Evolutionary conservation across 2,888 invertebrate species (phyloP).

Genomic region (Cantharis flavilabris): DNA sequence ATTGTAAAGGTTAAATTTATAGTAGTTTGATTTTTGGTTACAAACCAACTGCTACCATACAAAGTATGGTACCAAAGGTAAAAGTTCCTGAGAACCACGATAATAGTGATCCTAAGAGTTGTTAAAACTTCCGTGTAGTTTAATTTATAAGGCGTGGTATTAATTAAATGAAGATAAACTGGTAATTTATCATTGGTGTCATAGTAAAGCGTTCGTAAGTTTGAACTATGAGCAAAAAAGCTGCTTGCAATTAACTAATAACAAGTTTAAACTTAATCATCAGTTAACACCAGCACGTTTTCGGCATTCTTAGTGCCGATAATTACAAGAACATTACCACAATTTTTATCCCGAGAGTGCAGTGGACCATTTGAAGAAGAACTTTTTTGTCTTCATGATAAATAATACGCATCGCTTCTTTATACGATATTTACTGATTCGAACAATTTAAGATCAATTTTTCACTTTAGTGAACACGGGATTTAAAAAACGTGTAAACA

Average conservation of each 20-base stretch:
- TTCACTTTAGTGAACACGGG: background rate
- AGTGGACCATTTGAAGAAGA: constrained; percentile 4
- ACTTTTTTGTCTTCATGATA: background rate
- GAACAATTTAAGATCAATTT: background rate
- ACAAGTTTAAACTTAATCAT: background rate
- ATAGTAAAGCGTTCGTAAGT: background rate
- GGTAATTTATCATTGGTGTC: background rate
- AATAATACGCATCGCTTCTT: background rate
- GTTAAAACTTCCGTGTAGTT: background rate
- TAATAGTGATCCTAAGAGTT: background rate
- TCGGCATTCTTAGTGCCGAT: background rate
- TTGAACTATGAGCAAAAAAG: background rate
- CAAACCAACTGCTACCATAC: background rate
- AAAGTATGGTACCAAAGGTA: background rate
- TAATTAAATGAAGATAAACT: background rate
- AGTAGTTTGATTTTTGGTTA: background rate
- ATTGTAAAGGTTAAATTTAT: constrained; percentile 23
- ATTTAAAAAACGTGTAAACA: background rate
- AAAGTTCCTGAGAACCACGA: background rate
- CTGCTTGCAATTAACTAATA: background rate
- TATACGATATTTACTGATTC: background rate
- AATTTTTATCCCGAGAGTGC: constrained; percentile 10
- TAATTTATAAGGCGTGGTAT: background rate
- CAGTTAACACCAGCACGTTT: background rate
- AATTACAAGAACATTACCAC: constrained; percentile 9